A percentile compares a stretch with the other conserved stretches of the same genome.
phyloP scores from a whole-genome alignment of 2,888 invertebrate genomes.

The Platerodrilus igneus region DNA sequence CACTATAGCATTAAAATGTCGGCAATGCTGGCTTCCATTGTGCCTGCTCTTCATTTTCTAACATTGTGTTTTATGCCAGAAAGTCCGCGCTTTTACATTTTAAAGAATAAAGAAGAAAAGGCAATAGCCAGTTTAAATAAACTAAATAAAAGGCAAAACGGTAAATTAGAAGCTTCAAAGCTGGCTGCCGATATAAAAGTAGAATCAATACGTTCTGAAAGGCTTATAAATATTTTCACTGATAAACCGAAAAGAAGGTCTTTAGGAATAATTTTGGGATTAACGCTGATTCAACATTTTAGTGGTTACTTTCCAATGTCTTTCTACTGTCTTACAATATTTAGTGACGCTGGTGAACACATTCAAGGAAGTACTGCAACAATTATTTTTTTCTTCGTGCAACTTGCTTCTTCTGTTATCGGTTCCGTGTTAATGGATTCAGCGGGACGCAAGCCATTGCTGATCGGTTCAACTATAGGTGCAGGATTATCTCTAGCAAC shows the following conservation, averaged over 20 bases:
- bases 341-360: constrained; percentile 45
- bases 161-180: constrained; percentile 47
- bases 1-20: constrained; percentile 51
- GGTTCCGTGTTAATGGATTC: too few relatives aligned
- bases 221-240: constrained; percentile 51
- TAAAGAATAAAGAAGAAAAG: too few relatives aligned
- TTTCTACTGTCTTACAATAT: constrained; percentile 58
- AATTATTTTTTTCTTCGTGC: constrained; percentile 53
- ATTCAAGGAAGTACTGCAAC: constrained; percentile 52
- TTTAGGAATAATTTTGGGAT: constrained; percentile 55
- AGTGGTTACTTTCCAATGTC: constrained; percentile 58
- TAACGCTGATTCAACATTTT: constrained; percentile 57
- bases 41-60: constrained; percentile 54
- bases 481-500: constrained; percentile 40
- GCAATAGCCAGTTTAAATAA: constrained; percentile 53
- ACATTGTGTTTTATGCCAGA: constrained; percentile 63
- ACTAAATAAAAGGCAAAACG: constrained; percentile 51
- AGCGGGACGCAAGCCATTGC: too few relatives aligned
- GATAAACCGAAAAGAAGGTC: constrained; percentile 57
- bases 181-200: constrained; percentile 29
- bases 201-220: constrained; percentile 47
- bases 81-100: too few relatives aligned
- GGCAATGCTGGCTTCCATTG: constrained; percentile 53
- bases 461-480: too few relatives aligned
- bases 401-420: too few relatives aligned